phyloP scores from a whole-genome alignment of 2,797 vertebrate genomes.

The Aselliscus stoliczkanus region DNA sequence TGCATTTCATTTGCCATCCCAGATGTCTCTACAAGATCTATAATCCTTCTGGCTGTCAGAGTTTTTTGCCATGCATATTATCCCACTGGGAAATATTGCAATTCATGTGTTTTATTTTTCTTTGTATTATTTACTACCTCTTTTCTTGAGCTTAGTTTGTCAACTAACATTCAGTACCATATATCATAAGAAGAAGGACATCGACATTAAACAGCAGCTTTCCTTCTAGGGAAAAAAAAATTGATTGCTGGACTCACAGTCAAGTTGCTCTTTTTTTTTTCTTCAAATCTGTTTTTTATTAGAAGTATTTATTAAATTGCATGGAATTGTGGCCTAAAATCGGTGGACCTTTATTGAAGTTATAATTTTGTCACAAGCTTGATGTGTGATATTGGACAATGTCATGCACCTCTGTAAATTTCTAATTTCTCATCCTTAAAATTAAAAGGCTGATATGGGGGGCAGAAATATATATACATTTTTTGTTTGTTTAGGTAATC shows the following conservation, averaged over 20 bases:
- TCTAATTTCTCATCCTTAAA: background rate
- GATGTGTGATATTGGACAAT: background rate
- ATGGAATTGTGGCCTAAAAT: background rate
- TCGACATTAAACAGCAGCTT: background rate
- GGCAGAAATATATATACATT: background rate
- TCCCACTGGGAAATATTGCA: background rate
- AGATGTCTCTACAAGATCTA: slow-evolving; percentile 10
- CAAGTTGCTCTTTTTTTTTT: background rate
- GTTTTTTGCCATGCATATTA: background rate
- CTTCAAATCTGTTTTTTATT: background rate
- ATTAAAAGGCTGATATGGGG: background rate
- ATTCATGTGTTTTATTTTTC: background rate
- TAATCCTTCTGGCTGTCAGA: background rate
- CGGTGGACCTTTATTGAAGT: background rate
- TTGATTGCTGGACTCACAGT: background rate
- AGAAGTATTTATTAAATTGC: background rate
- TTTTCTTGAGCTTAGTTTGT: slow-evolving; percentile 4
- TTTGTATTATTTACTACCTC: background rate
- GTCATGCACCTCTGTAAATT: background rate
- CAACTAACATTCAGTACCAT: background rate
- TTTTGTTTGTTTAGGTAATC: background rate
- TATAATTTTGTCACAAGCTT: background rate
- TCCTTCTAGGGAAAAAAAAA: background rate
- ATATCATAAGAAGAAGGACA: background rate
- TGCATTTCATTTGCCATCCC: background rate